Evolutionary conservation across 2,888 invertebrate genomes (phyloP).

Genomic region (Campoplex nolae): DNA sequence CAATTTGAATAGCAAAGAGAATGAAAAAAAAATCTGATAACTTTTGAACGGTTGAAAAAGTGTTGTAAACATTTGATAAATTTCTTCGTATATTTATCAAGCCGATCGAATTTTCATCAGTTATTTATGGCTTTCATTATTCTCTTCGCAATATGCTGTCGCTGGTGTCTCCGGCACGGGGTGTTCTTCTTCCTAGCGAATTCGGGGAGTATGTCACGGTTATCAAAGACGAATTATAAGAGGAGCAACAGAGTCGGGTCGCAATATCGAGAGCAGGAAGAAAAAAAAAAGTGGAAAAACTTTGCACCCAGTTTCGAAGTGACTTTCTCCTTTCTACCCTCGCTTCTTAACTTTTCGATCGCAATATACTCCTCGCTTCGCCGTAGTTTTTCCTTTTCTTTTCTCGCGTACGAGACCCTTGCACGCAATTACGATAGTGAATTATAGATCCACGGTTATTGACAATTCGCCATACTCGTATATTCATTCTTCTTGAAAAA

Average conservation of each 20-base stretch:
- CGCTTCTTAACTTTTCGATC: conserved; percentile 40
- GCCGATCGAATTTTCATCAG: conserved; percentile 79
- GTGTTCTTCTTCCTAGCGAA: conserved; percentile 70
- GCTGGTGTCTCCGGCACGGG: conserved; percentile 50
- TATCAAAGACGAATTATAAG: conserved; percentile 81
- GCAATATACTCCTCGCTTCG: conserved; percentile 30
- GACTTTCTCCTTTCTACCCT: conserved; percentile 35
- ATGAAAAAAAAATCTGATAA: not conserved
- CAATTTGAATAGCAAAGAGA: not conserved
- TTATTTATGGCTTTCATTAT: conserved; percentile 83
- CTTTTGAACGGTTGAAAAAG: not conserved
- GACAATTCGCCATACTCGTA: not conserved
- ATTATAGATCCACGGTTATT: conserved; percentile 79
- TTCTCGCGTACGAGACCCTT: conserved; percentile 51
- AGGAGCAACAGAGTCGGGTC: conserved; percentile 57
- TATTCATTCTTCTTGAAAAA: conserved; percentile 26
- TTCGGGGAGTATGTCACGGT: conserved; percentile 71
- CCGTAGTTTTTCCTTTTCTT: conserved; percentile 55
- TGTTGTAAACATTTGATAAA: not conserved
- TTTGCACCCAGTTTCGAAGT: conserved; percentile 7
- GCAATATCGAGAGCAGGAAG: conserved; percentile 31
- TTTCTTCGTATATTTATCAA: not conserved
- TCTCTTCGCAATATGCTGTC: conserved; percentile 70
- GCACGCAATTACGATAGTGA: conserved; percentile 79
- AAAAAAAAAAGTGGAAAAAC: conserved; percentile 22